Evolutionary conservation across 2,797 vertebrate genomes (phyloP), one percentile per base, ranked within the genome.

Genomic region (Pachyuromys duprasi): DNA sequence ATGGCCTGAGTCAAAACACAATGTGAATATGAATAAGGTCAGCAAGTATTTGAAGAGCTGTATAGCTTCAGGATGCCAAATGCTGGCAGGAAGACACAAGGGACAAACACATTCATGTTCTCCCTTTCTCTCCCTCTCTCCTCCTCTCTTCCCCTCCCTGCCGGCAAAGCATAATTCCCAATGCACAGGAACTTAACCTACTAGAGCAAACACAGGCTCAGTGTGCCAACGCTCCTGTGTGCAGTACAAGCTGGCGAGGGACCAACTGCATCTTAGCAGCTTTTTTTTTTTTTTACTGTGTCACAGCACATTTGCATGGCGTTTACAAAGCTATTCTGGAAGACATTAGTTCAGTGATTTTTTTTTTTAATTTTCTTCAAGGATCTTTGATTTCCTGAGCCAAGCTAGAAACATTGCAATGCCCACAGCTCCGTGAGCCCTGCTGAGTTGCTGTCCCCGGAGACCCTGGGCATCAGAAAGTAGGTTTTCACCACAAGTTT

Each of bases 1-100:
- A 99, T 98, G 0, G 99, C 99, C 99, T 99, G 97, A 76, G 60
- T 33, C 90, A 96, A 82, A 96, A 98, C 78, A 98, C 79, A 97
- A 15, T 2, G 4, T 6, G 72, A 57, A 92, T 84, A 91, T 5
- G 67, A 67, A 81, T 36, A 74, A 62, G 49, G 92, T 89, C 89
- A 87, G 31, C 20, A 5, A 39, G 39, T 0, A 9, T 45, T 42
- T 31, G 1, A 31, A 39, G 45, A n/a, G 45, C 87, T 28, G 42
- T 15, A 33, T 15, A 13, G 28, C 33, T 55, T 67, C 28, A 0
- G 17, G 11, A 5, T 13, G 65, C 92, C 75, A n/a, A 7, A 1
- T 0, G 4, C 36, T 9, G 45, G 28, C 33, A 7, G 57, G 28
- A 90, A 75, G 36, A 36, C 17, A 69, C 24, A 36, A 39, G 5